Evolutionary conservation across 2,113 vertebrate species (phyloP).

Genomic region (Rhinopomastus cyanomelas): DNA sequence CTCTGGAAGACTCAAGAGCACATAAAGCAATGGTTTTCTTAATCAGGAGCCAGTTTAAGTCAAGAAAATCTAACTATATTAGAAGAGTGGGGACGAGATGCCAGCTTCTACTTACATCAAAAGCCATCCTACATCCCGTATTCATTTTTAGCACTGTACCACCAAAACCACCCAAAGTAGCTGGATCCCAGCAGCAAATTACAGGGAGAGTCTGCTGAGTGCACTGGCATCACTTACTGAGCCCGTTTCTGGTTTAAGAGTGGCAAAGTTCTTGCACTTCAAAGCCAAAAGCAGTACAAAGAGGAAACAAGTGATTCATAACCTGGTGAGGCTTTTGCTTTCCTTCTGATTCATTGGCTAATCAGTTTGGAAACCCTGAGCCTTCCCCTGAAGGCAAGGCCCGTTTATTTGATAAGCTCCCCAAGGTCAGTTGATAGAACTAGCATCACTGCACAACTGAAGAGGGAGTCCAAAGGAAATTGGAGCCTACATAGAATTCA

Average conservation of each 20-base stretch:
- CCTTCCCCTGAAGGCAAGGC: not conserved
- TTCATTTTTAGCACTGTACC: not conserved
- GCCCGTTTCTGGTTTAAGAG: not conserved
- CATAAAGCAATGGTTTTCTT: not conserved
- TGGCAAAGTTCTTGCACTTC: not conserved
- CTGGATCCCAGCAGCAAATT: not conserved
- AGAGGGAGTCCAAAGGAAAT: not conserved
- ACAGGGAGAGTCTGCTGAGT: not conserved
- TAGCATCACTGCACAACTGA: not conserved
- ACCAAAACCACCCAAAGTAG: not conserved
- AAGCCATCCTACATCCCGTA: not conserved
- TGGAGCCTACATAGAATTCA: not conserved
- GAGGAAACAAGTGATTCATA: not conserved
- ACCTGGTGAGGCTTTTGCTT: not conserved
- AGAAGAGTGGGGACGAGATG: not conserved
- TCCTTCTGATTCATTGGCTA: not conserved
- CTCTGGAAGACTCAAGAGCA: not conserved
- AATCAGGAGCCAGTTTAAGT: not conserved
- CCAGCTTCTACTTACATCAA: not conserved
- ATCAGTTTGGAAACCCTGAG: constrained; percentile 13
- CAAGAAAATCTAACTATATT: not conserved
- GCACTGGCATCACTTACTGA: not conserved
- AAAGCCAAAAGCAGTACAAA: not conserved
- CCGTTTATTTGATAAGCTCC: not conserved
- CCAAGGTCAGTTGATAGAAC: not conserved